These are phyloP conservation scores for Ceratina australensis DNA, from an alignment of 1,140 invertebrate species.

Conservation along the genomic window DNA sequence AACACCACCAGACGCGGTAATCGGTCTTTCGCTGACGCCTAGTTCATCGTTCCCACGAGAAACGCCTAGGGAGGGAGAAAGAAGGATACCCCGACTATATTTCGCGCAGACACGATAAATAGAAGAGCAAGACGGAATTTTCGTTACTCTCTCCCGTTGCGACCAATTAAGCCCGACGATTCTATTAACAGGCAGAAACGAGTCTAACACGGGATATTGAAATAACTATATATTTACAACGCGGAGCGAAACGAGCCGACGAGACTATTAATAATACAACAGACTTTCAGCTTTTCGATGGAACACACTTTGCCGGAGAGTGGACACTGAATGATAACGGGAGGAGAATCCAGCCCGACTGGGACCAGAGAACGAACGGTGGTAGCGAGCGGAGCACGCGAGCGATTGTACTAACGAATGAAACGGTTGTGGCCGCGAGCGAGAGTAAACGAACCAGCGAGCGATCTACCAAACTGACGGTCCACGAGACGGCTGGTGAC, in stretches of 20 bases:
- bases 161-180: conserved; percentile 14
- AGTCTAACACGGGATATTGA: background rate
- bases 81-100: conserved; percentile 18
- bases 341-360: background rate
- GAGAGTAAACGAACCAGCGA: conserved; percentile 22
- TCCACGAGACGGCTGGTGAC: conserved; percentile 66
- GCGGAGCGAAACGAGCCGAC: background rate
- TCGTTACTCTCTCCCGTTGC: conserved; percentile 3
- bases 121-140: conserved; percentile 11
- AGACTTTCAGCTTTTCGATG: too few relatives aligned
- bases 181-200: conserved; percentile 15
- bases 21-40: conserved; percentile 35
- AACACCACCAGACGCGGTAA: conserved; percentile 18
- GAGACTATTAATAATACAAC: too few relatives aligned
- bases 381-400: conserved; percentile 6
- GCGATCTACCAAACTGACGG: conserved; percentile 59
- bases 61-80: background rate
- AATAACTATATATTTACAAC: background rate
- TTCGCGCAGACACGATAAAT: conserved; percentile 27
- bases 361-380: background rate
- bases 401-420: conserved; percentile 35
- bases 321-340: background rate
- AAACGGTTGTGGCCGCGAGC: conserved; percentile 7
- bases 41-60: background rate
- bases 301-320: background rate